Conservation (phyloP, 2,797 vertebrate species). For the Setipinna tenuifilis region DNA sequence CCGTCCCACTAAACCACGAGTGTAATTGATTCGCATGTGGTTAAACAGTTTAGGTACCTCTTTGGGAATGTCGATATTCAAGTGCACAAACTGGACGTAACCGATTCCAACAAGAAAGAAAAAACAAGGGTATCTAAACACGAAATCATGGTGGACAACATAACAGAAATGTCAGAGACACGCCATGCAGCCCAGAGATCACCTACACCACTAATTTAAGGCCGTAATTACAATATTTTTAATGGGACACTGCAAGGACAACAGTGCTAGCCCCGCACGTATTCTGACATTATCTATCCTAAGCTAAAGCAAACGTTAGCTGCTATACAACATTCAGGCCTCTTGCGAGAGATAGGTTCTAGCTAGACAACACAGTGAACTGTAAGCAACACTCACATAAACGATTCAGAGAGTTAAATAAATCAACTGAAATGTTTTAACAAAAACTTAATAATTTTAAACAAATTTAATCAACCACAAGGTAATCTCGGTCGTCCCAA, state of each 20-base stretch:
- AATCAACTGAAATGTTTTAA: neutral
- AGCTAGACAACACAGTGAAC: neutral
- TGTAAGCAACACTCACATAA: neutral
- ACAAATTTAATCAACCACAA: neutral
- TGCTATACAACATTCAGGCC: neutral
- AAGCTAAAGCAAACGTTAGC: neutral
- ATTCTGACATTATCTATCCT: neutral
- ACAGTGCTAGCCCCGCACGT: too few relatives aligned
- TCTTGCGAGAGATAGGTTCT: neutral
- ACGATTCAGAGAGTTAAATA: neutral
- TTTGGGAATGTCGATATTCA: neutral
- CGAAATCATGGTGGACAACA: neutral
- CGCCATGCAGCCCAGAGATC: neutral
- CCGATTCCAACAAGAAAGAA: too few relatives aligned
- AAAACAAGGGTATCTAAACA: too few relatives aligned
- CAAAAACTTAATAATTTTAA: too few relatives aligned
- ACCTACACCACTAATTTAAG: neutral
- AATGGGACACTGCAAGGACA: too few relatives aligned
- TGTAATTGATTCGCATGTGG: neutral
- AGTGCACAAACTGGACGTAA: neutral
- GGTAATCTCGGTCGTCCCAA: neutral
- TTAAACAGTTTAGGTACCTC: conserved; percentile 1
- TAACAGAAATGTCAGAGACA: too few relatives aligned
- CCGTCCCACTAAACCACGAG: neutral
- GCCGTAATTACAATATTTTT: too few relatives aligned